Base-by-base conservation (phyloP, 92 coral and sea anemone species). In the Pocillopora grandis region DNA sequence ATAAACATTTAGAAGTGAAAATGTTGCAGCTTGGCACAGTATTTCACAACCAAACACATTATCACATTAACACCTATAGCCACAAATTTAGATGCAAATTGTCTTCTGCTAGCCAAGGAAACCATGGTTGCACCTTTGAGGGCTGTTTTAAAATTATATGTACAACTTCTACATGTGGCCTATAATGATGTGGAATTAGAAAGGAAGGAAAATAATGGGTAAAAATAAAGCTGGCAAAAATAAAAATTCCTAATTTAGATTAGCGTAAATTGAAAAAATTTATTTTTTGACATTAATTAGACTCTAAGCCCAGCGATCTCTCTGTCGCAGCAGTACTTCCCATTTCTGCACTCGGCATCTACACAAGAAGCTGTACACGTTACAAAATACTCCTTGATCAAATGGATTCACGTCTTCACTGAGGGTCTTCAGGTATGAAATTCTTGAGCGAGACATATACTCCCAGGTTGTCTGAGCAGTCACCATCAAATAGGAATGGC, bases 381-480 rank as follows among this genome's bases (percentile, higher is more conserved):
- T 97, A 68, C 92, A 92, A 74, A 93, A 87, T 37, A 89, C 86
- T 13, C 99, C 99, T 80, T 97, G 98, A 77, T 97, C 98, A 86
- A 97, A 97, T 6, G 99, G 99, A 87, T 97, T 97, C 36, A 92
- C 93, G 71, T 95, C 99, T 66, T 96, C 99, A 59, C 91, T 92
- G 15, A 96, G 90, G 36, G 98, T 94, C 90, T 96, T 96, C 63
- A 96, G 83, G 71, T 96, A 96, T 5, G 99, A 96, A 72, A 96
- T 96, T 71, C 98, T 90, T 18, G 99, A 96, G n/a, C 97, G 94
- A 2, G 98, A 95, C 98, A 96, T 96, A 81, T 94, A 95, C 62
- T 96, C 98, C 98, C 98, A 96, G 17, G 98, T 96, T 27, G 98
- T 96, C 80, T 93, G 98, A 10, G 97, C 99, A 0, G 98, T 96